Base-by-base conservation (phyloP, 2,888 invertebrate species). In the Cosmopolites sordidus region DNA sequence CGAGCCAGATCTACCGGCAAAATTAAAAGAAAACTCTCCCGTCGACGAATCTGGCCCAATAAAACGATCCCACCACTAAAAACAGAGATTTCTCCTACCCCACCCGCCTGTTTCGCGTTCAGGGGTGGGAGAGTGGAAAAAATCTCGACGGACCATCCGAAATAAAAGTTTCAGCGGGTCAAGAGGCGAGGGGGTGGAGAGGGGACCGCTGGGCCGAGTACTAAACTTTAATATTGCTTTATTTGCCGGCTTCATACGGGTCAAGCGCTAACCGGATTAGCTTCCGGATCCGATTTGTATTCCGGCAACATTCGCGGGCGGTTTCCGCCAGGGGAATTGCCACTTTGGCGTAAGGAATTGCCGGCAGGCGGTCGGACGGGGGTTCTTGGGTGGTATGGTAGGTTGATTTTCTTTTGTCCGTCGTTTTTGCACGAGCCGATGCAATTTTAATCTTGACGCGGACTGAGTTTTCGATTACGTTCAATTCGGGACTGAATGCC, bases 171-270 rank as follows among this genome's bases (percentile, higher is more conserved):
- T 48, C 42, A 48, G 45, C 30, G 47, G 46, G 43, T 40, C 30
- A 37, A 40, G 9, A 16, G 15, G 29, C 30, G 48, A n/a, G 11
- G 3, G 22, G 22, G 22, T 3, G 22, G 3, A 3, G 22, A 8
- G 22, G 22, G 41, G 59, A 63, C 69, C 63, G 66, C 59, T 58
- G 69, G 62, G 71, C 60, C 67, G 62, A 62, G 69, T 68, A 73
- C 72, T 74, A 73, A 73, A 74, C 71, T 73, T 73, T 74, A 72
- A 73, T 73, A 74, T 73, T 73, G 74, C 71, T 73, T 73, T 73
- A 73, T 73, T 72, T 68, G 71, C 69, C 64, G 69, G 66, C 68
- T 68, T 69, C 69, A 67, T 66, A 66, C 71, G 69, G 72, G 72
- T 72, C 72, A 70, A 70, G 67, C 69, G 68, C 69, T 74, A 73